These are phyloP conservation scores for Girardinichthys multiradiatus DNA, from an alignment of 2,113 vertebrate species.

Conservation along the genomic window DNA sequence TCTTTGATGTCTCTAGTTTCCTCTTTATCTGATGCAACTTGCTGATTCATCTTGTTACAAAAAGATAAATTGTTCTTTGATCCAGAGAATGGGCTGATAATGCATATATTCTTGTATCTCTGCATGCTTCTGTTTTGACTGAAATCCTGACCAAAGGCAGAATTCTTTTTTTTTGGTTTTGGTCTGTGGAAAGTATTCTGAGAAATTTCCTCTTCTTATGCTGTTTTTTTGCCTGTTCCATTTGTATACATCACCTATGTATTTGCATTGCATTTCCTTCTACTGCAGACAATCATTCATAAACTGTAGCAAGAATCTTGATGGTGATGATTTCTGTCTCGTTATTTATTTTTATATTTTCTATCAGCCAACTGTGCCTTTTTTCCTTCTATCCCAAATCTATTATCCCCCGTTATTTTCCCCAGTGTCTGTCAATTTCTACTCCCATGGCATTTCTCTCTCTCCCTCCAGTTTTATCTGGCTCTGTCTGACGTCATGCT, in stretches of 20 bases:
- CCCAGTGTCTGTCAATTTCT: constrained; percentile 31
- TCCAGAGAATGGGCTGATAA: constrained; percentile 14
- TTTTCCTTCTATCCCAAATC: constrained; percentile 3
- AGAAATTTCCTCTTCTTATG: neutral
- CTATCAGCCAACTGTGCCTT: neutral
- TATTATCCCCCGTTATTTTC: constrained; percentile 23
- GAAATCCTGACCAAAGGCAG: neutral
- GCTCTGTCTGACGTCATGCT: constrained; percentile 66
- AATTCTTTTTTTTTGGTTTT: neutral
- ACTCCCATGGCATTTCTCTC: constrained; percentile 31
- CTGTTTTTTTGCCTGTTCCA: neutral
- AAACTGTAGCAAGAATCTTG: neutral
- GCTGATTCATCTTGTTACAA: constrained; percentile 42
- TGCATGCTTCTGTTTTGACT: neutral
- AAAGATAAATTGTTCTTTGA: constrained; percentile 9
- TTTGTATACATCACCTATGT: neutral
- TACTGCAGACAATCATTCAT: neutral
- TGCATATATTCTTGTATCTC: neutral
- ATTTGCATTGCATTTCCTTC: neutral
- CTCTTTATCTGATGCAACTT: constrained; percentile 14
- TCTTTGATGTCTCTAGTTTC: constrained; percentile 5
- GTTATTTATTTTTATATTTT: neutral
- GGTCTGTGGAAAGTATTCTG: neutral
- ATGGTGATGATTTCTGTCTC: neutral
- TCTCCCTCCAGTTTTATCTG: constrained; percentile 15